Evolutionary conservation across 2,888 invertebrate genomes (phyloP).

Genomic region (Nomada fabriciana): DNA sequence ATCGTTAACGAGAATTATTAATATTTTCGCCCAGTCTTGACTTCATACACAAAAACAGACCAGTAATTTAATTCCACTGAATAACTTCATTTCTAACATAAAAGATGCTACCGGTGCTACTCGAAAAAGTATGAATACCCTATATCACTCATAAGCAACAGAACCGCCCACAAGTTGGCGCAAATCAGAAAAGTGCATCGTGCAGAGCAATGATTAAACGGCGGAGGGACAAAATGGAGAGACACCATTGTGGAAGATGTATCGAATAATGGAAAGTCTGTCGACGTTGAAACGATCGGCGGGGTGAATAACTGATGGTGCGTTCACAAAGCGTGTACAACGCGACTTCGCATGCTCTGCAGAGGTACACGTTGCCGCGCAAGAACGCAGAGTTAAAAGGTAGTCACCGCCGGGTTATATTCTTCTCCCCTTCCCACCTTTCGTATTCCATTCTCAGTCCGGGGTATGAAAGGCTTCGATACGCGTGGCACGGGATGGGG

Average conservation of each 20-base stretch:
- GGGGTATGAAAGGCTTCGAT: constrained; percentile 60
- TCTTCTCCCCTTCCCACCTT: constrained; percentile 55
- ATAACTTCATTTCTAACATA: no score
- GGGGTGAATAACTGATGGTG: constrained; percentile 38
- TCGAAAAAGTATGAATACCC: no score
- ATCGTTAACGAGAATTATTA: no score
- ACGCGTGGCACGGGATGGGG: constrained; percentile 28
- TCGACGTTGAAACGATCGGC: constrained; percentile 34
- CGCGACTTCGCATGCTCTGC: constrained; percentile 16
- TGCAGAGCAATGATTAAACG: background rate
- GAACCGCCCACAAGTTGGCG: background rate
- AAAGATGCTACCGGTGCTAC: no score
- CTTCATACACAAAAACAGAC: no score
- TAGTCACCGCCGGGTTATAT: constrained; percentile 46
- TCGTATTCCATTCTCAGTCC: constrained; percentile 48
- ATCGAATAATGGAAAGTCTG: constrained; percentile 29
- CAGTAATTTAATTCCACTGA: no score
- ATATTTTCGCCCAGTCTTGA: no score
- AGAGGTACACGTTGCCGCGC: constrained; percentile 15
- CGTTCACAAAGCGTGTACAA: constrained; percentile 4
- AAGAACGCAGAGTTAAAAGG: constrained; percentile 47
- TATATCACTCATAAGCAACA: no score
- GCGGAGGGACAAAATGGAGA: background rate
- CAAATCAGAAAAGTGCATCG: background rate
- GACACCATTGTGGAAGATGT: constrained; percentile 3